Conservation (phyloP, 2,888 invertebrate species). For the Pandemis cinnamomeana region DNA sequence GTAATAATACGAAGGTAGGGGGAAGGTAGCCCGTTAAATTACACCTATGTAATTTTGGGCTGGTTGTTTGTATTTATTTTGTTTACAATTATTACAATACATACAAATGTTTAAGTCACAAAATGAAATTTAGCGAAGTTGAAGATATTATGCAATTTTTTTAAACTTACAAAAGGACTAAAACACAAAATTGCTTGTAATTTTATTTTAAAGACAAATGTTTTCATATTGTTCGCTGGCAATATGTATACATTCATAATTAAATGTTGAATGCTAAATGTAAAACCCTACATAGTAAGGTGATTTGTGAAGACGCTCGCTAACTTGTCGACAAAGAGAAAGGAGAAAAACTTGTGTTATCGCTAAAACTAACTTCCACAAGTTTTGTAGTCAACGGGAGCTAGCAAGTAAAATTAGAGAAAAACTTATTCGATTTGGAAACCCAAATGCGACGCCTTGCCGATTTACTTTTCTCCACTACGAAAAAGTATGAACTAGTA, state of each 20-base stretch:
- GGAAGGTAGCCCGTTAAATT: conserved; percentile 29
- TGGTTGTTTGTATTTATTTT: conserved; percentile 2
- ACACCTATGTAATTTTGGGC: conserved; percentile 12
- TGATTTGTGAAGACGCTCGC: neutral
- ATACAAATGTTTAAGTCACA: neutral
- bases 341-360: conserved; percentile 24
- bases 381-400: neutral
- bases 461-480: neutral
- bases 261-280: conserved; percentile 8
- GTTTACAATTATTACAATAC: conserved; percentile 5
- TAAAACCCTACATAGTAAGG: neutral
- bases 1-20: conserved; percentile 16
- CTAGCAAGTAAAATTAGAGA: conserved; percentile 2
- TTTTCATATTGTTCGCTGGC: neutral
- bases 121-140: neutral
- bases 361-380: conserved; percentile 20
- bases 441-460: neutral
- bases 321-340: conserved; percentile 4
- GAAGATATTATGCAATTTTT: no score
- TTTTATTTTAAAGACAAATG: neutral
- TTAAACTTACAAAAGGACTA: neutral
- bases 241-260: neutral
- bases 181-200: neutral
- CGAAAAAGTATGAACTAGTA: neutral
- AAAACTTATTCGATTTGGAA: conserved; percentile 11